Evolutionary conservation across 2,113 vertebrate species (phyloP).

Genomic region (Oryzias celebensis): DNA sequence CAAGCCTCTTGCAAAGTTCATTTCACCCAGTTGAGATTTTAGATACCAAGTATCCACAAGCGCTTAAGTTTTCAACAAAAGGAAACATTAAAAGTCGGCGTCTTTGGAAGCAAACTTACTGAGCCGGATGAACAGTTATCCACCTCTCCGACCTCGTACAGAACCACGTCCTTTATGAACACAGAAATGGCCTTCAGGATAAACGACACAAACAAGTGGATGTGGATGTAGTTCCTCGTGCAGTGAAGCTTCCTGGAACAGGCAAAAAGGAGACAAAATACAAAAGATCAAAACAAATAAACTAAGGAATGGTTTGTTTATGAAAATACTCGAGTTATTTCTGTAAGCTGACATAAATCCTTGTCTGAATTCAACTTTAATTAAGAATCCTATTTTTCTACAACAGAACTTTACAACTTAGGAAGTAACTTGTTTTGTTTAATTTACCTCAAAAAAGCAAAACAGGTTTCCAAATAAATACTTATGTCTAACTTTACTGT

Average conservation of each 20-base stretch:
- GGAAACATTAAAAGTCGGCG: not conserved
- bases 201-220: constrained; percentile 93
- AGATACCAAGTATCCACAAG: too few relatives aligned
- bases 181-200: constrained; percentile 91
- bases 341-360: constrained; percentile 25
- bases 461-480: constrained; percentile 1
- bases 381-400: constrained; percentile 13
- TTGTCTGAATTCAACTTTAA: constrained; percentile 25
- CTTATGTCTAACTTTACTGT: not conserved
- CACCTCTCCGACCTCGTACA: constrained; percentile 82
- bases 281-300: constrained; percentile 17
- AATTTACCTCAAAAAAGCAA: not conserved
- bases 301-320: constrained; percentile 6
- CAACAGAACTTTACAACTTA: constrained; percentile 11
- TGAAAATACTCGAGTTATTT: constrained; percentile 27
- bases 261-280: constrained; percentile 19
- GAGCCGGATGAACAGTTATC: constrained; percentile 84
- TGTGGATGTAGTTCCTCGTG: constrained; percentile 94
- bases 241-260: constrained; percentile 90
- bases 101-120: constrained; percentile 76
- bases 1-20: too few relatives aligned
- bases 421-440: not conserved
- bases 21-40: too few relatives aligned
- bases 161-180: constrained; percentile 89
- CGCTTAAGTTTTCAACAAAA: not conserved